Percentiles rank a stretch among this genome's conserved stretches.
Evolutionary conservation across 2,888 invertebrate species (phyloP).

Genomic region (Chydorus sphaericus): DNA sequence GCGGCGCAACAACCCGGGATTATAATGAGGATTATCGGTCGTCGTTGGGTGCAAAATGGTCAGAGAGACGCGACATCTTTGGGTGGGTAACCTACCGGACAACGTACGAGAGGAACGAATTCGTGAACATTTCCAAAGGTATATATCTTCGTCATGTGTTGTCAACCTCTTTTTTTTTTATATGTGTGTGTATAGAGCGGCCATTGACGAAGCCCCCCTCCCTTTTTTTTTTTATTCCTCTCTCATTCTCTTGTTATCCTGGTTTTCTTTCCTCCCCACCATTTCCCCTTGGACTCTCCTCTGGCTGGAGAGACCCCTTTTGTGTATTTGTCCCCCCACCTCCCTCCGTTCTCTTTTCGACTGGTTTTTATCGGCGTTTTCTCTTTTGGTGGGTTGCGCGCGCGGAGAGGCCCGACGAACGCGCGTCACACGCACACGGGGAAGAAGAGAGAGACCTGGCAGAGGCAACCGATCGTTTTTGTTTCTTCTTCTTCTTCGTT

Average conservation of each 20-base stretch:
- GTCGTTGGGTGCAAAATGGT: constrained; percentile 89
- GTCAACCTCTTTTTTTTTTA: not conserved
- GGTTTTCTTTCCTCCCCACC: too few species aligned
- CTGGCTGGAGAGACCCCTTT: constrained; percentile 6
- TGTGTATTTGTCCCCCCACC: not conserved
- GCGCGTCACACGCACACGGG: not conserved
- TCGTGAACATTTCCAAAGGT: constrained; percentile 96
- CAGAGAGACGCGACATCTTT: constrained; percentile 99
- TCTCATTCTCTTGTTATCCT: not conserved
- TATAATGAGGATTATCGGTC: constrained; percentile 5
- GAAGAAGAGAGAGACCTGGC: not conserved
- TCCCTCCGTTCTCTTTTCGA: not conserved
- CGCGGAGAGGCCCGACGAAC: constrained; percentile 2
- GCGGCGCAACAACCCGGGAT: too few species aligned
- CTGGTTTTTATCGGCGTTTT: not conserved
- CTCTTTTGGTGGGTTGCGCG: not conserved
- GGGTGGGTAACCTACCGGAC: constrained; percentile 99
- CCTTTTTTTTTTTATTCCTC: constrained; percentile 6
- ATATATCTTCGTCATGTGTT: constrained; percentile 28
- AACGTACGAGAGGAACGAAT: constrained; percentile 95
- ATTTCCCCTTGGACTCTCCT: not conserved
- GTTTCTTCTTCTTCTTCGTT: not conserved
- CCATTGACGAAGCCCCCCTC: constrained; percentile 7
- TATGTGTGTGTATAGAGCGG: constrained; percentile 1
- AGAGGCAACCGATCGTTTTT: constrained; percentile 1